Conservation (phyloP, 2,113 vertebrate species). For the Hepsetus odoe region DNA sequence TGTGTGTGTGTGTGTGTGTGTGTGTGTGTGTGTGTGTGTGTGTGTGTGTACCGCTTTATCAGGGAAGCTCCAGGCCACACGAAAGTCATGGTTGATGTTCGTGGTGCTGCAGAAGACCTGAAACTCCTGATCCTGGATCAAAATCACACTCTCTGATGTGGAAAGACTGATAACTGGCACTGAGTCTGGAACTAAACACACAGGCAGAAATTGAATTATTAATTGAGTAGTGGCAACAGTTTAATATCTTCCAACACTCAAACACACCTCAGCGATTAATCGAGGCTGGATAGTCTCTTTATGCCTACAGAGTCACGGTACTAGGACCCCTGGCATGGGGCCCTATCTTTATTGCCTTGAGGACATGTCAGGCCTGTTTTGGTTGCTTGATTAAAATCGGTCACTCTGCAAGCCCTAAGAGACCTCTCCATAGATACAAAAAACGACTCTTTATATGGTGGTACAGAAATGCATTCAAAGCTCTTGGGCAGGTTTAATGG, state of each 20-base stretch:
- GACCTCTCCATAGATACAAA: too few species aligned
- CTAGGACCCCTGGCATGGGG: too few species aligned
- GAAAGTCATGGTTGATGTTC: slow-evolving; percentile 74
- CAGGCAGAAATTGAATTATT: background rate
- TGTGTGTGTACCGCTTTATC: slow-evolving; percentile 62
- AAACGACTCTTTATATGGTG: too few species aligned
- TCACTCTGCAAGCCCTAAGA: too few species aligned
- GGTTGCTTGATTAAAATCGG: too few species aligned
- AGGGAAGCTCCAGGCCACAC: slow-evolving; percentile 71
- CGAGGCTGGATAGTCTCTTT: too few species aligned
- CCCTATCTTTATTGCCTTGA: too few species aligned
- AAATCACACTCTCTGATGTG: slow-evolving; percentile 63
- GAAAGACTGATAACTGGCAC: slow-evolving; percentile 67
- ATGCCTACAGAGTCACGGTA: too few species aligned
- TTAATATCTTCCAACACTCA: background rate
- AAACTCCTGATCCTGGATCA: slow-evolving; percentile 70
- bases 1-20: too few species aligned
- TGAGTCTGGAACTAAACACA: slow-evolving; percentile 63
- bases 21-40: background rate
- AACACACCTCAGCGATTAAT: background rate
- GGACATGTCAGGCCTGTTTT: too few species aligned
- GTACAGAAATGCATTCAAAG: too few species aligned
- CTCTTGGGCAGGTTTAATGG: too few species aligned
- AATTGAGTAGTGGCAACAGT: background rate
- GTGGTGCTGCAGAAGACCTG: slow-evolving; percentile 69